Evolutionary conservation across 1,140 invertebrate species (phyloP), one percentile per base, ranked within the genome.

Genomic region (Drosophila sechellia): DNA sequence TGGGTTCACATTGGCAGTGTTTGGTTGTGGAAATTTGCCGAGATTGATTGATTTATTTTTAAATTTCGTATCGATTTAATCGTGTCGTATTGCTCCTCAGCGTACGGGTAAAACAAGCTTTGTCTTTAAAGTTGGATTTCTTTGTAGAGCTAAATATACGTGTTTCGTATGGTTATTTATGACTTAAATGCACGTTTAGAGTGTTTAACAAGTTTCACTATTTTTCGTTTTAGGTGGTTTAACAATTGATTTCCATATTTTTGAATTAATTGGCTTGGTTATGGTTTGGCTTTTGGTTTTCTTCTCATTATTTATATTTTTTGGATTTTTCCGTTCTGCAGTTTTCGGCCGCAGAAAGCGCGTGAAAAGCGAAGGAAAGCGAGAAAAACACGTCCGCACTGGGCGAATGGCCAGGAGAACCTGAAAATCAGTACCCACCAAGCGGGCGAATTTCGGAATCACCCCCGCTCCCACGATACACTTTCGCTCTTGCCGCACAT

Each of bases 361-460:
- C 46, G 27, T 8, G 50, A 8, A 54, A 72, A 27, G 39, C 40
- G 22, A 8, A 42, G 53, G 70, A 45, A 57, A 75, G 60, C 60
- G 60, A 50, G 53, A 69, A 83, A 87, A 77, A 83, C 84, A 87
- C 84, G 84, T 87, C 84, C 84, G 84, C 76, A 84, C 84, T 79
- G 83, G 85, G 70, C 83, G 70, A 84, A 65, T 60, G 73, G 84
- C 85, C 79, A 87, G 84, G 63, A 89, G 80, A 89, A 87, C 79
- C 84, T 87, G 48, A 89, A 87, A 87, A 77, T 89, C 84, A 84
- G 84, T 87, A 89, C 77, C 78, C 76, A 65, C 40, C 66, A 12
- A 40, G 65, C 64, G 64, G 66, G 66, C 66, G 66, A 70, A 56
- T 69, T 39, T 11, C 11, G 17, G 17, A 27, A 13, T 17, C 46